These are phyloP conservation scores for Drosophila falleni DNA, from an alignment of 2,888 invertebrate species.

Conservation along the genomic window DNA sequence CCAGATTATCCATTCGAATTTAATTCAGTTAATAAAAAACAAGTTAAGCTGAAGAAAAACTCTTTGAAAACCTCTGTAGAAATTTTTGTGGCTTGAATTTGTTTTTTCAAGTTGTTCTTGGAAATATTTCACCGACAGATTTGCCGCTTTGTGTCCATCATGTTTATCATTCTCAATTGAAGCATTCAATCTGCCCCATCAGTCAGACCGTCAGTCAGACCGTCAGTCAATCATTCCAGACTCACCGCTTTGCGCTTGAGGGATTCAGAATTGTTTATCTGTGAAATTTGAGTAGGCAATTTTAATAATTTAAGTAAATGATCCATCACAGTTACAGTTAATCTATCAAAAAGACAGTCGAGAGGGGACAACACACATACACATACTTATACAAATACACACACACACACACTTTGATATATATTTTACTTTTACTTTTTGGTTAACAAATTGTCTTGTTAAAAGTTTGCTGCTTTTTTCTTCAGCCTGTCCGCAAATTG, in stretches of 20 bases:
- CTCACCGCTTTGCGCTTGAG: background rate
- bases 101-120: background rate
- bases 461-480: constrained; percentile 60
- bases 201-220: constrained; percentile 5
- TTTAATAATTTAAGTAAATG: constrained; percentile 84
- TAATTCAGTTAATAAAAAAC: constrained; percentile 1
- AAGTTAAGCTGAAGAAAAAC: background rate
- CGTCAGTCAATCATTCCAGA: constrained; percentile 44
- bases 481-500: constrained; percentile 24
- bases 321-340: constrained; percentile 84
- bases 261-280: constrained; percentile 38
- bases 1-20: background rate
- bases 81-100: background rate
- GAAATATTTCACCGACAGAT: constrained; percentile 6
- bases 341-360: constrained; percentile 78
- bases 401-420: background rate
- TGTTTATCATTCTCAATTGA: constrained; percentile 7
- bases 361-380: constrained; percentile 11
- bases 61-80: constrained; percentile 1
- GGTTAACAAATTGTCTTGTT: constrained; percentile 76
- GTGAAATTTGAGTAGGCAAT: constrained; percentile 78
- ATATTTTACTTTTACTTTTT: constrained; percentile 41
- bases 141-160: constrained; percentile 8
- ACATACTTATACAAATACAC: background rate
- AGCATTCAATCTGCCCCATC: constrained; percentile 17